Evolutionary conservation across 2,797 vertebrate genomes (phyloP).

Genomic region (Sebastes baramenuke): DNA sequence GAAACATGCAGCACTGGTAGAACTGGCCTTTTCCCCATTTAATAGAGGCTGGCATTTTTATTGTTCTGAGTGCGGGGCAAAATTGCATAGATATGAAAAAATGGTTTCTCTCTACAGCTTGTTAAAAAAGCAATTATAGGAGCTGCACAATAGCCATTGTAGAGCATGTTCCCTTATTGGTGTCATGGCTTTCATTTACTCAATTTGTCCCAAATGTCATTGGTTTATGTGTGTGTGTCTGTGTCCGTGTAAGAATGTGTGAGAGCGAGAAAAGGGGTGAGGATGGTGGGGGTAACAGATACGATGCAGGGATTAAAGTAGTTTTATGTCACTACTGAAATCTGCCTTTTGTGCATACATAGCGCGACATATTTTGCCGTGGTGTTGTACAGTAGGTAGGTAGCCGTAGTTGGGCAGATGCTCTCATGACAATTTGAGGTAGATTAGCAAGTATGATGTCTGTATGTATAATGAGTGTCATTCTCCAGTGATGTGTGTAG

Average conservation of each 20-base stretch:
- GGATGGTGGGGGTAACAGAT: slow-evolving; percentile 20
- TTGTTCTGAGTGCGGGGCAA: slow-evolving; percentile 78
- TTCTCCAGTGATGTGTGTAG: background rate
- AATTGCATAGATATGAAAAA: slow-evolving; percentile 83
- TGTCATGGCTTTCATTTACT: slow-evolving; percentile 85
- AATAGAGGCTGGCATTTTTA: slow-evolving; percentile 81
- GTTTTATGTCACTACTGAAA: slow-evolving; percentile 31
- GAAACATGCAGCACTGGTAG: slow-evolving; percentile 68
- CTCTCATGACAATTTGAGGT: background rate
- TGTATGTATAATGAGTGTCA: background rate
- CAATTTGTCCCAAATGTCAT: slow-evolving; percentile 82
- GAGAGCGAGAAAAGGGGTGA: background rate
- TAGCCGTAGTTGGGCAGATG: background rate
- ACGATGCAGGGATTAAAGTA: slow-evolving; percentile 41
- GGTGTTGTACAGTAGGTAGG: background rate
- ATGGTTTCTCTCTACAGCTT: slow-evolving; percentile 78
- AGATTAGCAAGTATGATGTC: background rate
- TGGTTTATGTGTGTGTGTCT: slow-evolving; percentile 36
- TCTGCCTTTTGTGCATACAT: slow-evolving; percentile 9
- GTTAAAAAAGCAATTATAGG: slow-evolving; percentile 85
- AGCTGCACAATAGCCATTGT: slow-evolving; percentile 81
- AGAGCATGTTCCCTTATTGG: slow-evolving; percentile 81
- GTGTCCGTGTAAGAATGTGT: slow-evolving; percentile 21
- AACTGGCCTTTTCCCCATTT: slow-evolving; percentile 72
- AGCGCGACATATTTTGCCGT: background rate